These are phyloP conservation scores for Porites lutea DNA, from an alignment of 64 coral and sea anemone genomes.

Conservation along the genomic window DNA sequence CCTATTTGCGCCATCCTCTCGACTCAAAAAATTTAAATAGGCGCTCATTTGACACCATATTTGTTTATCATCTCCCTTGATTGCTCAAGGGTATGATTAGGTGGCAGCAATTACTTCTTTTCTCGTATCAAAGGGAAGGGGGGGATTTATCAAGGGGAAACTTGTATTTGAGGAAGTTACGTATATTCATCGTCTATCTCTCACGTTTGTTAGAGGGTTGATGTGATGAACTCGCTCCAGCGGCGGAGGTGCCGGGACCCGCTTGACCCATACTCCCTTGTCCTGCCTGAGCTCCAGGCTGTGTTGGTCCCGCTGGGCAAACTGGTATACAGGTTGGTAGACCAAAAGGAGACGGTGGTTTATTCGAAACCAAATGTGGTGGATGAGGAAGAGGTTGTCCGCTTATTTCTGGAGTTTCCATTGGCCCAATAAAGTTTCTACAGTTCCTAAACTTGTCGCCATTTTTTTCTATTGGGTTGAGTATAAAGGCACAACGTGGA, in stretches of 20 bases:
- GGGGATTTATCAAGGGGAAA: no score
- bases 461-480: not conserved
- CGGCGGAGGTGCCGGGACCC: not conserved
- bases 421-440: not conserved
- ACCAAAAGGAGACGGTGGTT: not conserved
- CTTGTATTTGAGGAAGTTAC: no score
- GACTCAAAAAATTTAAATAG: no score
- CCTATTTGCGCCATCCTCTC: no score
- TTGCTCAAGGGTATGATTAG: no score
- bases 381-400: conserved; percentile 21
- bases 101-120: no score
- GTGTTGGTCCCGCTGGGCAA: not conserved
- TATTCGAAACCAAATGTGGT: not conserved
- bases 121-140: no score
- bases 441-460: not conserved
- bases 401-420: not conserved
- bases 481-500: conserved; percentile 13
- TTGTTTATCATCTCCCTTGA: no score
- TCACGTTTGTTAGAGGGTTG: no score
- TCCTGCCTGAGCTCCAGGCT: not conserved
- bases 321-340: conserved; percentile 15
- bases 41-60: no score
- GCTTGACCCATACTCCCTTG: not conserved
- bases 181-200: no score
- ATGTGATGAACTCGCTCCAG: not conserved